Evolutionary conservation across 1,140 invertebrate species (phyloP).

Genomic region (Saxidomus purpurata): DNA sequence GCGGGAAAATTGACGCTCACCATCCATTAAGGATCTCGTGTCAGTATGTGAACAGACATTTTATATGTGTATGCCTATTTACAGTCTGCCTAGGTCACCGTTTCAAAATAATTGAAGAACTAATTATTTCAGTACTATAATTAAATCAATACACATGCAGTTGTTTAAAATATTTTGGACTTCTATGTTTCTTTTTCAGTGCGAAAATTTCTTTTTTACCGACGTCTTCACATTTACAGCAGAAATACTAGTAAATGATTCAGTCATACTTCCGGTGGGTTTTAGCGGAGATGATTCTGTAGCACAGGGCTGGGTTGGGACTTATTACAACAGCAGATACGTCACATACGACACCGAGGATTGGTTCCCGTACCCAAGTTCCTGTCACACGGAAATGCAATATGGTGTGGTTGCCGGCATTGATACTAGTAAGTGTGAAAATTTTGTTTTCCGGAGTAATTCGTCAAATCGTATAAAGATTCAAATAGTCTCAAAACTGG

Average conservation of each 20-base stretch:
- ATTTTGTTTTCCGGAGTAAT: too few relatives aligned
- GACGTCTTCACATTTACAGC: constrained; percentile 25
- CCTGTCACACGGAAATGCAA: neutral
- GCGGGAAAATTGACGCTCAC: too few relatives aligned
- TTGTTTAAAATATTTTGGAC: too few relatives aligned
- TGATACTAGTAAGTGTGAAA: neutral
- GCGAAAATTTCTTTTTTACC: constrained; percentile 39
- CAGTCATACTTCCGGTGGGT: neutral
- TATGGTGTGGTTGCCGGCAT: neutral
- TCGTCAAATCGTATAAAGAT: too few relatives aligned
- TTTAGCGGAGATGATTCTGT: neutral
- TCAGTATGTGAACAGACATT: too few relatives aligned
- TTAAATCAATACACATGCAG: too few relatives aligned
- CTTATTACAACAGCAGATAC: neutral
- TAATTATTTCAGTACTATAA: too few relatives aligned
- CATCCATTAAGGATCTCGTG: too few relatives aligned
- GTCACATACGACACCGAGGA: neutral
- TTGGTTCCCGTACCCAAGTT: constrained; percentile 15
- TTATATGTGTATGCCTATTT: too few relatives aligned
- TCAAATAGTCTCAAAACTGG: too few relatives aligned
- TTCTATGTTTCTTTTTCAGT: constrained; percentile 49
- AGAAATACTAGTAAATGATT: neutral
- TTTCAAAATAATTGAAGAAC: too few relatives aligned
- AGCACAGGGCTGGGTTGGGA: neutral
- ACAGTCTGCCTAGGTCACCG: too few relatives aligned